Evolutionary conservation across 2,797 vertebrate genomes (phyloP), one percentile per base, ranked within the genome.

Genomic region (Thamnophis elegans): DNA sequence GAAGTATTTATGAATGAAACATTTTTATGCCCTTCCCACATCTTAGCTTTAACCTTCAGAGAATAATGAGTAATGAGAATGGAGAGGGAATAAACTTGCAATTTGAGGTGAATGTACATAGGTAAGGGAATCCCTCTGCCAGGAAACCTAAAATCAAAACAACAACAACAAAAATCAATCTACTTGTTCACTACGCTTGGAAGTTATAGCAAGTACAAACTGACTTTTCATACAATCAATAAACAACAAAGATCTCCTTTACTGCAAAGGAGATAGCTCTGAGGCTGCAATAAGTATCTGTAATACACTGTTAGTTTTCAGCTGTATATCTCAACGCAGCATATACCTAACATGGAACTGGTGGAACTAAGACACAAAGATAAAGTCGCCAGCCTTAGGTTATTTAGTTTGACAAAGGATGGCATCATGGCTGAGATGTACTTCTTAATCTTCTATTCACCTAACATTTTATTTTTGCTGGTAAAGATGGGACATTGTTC

Each of bases 151-250:
- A 93, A 87, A 32, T 25, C 90, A 91, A 90, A 91, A 91, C 47
- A 59, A 8, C 32, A 59, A 47, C 5, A 26, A n/a, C 56, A 89
- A 58, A 82, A 93, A 93, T 92, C 47, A 82, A 93, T 92, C 88
- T 92, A 56, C n/a, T 92, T 93, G 82, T 92, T 92, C 88, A 88
- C 62, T 47, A 78, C 26, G 20, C 36, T 89, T 90, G 91, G 56
- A 82, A 90, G 88, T 90, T 92, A 92, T 88, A 93, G 47, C 62
- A 92, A 90, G 62, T 90, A 91, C 82, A 89, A 91, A 78, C 60
- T 78, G 82, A 59, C 60, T 93, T 90, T 87, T 87, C 82, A 78
- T 36, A 55, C 47, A 91, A 87, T 59, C 90, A 93, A 91, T 89
- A 91, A 89, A 91, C 42, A 91, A 60, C 42, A 89, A 68, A 91